Evolutionary conservation across 2,888 invertebrate genomes (phyloP), one percentile per base, ranked within the genome.

Genomic region (Agonopterix subpropinquella): DNA sequence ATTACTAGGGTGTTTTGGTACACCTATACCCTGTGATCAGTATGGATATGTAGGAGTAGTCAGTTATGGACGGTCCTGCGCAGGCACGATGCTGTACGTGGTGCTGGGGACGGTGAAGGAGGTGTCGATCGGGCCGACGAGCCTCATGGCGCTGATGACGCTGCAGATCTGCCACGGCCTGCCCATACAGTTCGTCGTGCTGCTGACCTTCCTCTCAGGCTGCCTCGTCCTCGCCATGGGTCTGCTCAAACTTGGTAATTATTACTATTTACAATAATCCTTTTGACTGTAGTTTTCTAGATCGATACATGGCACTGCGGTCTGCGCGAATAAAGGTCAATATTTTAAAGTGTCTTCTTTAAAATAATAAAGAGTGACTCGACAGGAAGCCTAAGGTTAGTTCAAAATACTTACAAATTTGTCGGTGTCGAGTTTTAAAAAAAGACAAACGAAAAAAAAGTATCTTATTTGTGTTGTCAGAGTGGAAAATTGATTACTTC

Each of bases 91-190:
- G 64, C 89, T 97, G 48, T 98, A 98, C 82, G 89, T 94, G 48
- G 76, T 96, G 61, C 92, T 98, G 64, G 98, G 98, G 41, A 96
- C 96, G 0, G 93, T 95, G 57, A 94, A 92, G 70, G 94, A 95
- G 83, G 95, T 95, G 2, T 95, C 95, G 0, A 95, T 96, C 57
- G 96, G 98, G n/a, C 97, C 98, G 0, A 97, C 98, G 0, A 96
- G 97, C 61, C 90, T 98, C 53, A 96, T 98, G 96, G 94, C 97
- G 37, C 89, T 98, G 47, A 85, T 98, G 64, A 95, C 95, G 36
- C 86, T 93, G 54, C 93, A 95, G 66, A 93, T 92, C 61, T 93
- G 94, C 47, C 88, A 90, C 53, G 91, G 91, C 28, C 90, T 93
- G 61, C 92, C 94, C 1, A 70, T 92, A 0, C 92, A 95, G 65